These are phyloP conservation scores for Vollenhovia emeryi DNA, from an alignment of 1,140 invertebrate genomes.

Conservation along the genomic window DNA sequence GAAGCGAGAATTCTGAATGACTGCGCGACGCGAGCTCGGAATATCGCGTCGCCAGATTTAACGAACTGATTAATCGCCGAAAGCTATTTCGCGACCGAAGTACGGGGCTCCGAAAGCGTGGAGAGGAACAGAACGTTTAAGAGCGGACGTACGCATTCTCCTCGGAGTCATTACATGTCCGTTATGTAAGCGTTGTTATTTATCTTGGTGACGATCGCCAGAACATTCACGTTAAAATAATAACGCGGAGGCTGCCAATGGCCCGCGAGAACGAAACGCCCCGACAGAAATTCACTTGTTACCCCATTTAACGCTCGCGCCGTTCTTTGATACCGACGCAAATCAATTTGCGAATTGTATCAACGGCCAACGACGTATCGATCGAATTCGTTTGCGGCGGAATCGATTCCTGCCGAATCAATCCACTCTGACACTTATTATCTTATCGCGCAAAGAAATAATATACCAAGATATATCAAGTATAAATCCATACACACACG, in stretches of 20 bases:
- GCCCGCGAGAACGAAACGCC: slow-evolving; percentile 65
- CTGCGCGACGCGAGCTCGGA: slow-evolving; percentile 53
- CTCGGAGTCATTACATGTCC: slow-evolving; percentile 63
- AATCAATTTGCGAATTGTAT: slow-evolving; percentile 26
- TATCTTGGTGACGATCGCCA: slow-evolving; percentile 77
- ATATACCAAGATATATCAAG: not conserved
- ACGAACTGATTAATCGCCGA: slow-evolving; percentile 55
- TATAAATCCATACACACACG: not conserved
- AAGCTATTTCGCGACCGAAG: slow-evolving; percentile 47
- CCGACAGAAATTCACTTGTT: slow-evolving; percentile 66
- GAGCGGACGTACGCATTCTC: slow-evolving; percentile 51
- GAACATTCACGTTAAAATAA: slow-evolving; percentile 80
- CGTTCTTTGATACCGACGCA: not conserved
- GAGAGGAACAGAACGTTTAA: slow-evolving; percentile 25
- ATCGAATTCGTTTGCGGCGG: not conserved
- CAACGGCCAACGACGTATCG: not conserved
- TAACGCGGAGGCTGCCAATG: slow-evolving; percentile 77
- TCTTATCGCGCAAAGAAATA: not conserved
- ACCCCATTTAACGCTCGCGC: slow-evolving; percentile 36
- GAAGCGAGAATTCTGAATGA: slow-evolving; percentile 33
- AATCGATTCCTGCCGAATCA: not conserved
- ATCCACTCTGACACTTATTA: not conserved
- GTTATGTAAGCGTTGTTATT: slow-evolving; percentile 82
- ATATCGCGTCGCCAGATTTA: slow-evolving; percentile 53
- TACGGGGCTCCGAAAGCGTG: not conserved